Evolutionary conservation across 2,797 vertebrate species (phyloP).

Genomic region (Pachyuromys duprasi): DNA sequence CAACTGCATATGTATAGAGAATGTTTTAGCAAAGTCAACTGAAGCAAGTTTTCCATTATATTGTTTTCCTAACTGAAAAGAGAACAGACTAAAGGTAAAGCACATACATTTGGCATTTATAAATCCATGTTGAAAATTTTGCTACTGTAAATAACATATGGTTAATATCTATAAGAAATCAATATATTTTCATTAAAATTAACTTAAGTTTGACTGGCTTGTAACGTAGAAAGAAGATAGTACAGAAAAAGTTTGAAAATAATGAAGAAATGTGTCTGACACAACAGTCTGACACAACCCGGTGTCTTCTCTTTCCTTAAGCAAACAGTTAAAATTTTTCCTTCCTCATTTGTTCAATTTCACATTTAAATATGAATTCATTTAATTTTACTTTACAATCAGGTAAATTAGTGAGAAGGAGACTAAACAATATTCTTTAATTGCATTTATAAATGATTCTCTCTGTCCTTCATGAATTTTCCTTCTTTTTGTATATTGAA

Average conservation of each 20-base stretch:
- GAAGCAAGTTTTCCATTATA: slow-evolving; percentile 20
- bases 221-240: slow-evolving; percentile 56
- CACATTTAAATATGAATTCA: slow-evolving; percentile 90
- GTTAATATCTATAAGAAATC: slow-evolving; percentile 54
- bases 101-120: background rate
- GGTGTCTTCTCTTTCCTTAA: slow-evolving; percentile 76
- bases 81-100: slow-evolving; percentile 48
- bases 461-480: slow-evolving; percentile 87
- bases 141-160: background rate
- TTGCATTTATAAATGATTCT: slow-evolving; percentile 89
- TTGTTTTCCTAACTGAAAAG: slow-evolving; percentile 42
- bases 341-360: slow-evolving; percentile 87
- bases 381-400: slow-evolving; percentile 90
- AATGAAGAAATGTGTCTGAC: slow-evolving; percentile 70
- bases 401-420: slow-evolving; percentile 89
- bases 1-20: background rate
- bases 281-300: slow-evolving; percentile 62
- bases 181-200: slow-evolving; percentile 59
- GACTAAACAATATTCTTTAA: slow-evolving; percentile 90
- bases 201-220: slow-evolving; percentile 51
- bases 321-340: slow-evolving; percentile 80
- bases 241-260: slow-evolving; percentile 46
- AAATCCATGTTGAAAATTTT: slow-evolving; percentile 31
- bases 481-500: slow-evolving; percentile 87
- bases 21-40: background rate